phyloP scores from a whole-genome alignment of 2,797 vertebrate genomes.

The Gypaetus barbatus region DNA sequence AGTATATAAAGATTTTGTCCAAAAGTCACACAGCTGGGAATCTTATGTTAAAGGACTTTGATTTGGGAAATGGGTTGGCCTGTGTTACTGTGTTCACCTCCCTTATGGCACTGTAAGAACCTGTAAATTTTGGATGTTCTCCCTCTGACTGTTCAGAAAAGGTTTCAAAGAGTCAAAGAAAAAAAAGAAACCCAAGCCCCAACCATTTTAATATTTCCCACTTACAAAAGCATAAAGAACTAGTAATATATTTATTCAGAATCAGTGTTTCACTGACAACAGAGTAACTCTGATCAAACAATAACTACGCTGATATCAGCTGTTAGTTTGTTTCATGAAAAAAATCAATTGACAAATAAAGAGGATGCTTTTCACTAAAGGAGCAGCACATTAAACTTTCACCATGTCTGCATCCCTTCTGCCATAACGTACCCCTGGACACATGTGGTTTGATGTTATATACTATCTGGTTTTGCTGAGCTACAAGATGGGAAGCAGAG shows the following conservation, averaged over 20 bases:
- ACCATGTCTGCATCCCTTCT: neutral
- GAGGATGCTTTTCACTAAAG: neutral
- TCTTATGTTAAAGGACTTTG: neutral
- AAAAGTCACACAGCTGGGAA: neutral
- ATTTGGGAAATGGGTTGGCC: neutral
- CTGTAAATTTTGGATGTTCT: neutral
- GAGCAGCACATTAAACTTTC: neutral
- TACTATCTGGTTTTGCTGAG: neutral
- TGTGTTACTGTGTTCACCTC: neutral
- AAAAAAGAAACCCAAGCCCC: neutral
- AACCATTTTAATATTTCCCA: neutral
- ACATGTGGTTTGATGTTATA: neutral
- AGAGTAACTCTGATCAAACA: neutral
- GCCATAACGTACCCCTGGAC: neutral
- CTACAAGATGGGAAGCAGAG: neutral
- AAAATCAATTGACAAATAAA: neutral
- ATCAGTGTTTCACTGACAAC: neutral
- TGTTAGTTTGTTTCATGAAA: neutral
- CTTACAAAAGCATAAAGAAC: neutral
- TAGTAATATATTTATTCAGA: neutral
- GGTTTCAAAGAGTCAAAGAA: neutral
- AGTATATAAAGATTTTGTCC: neutral
- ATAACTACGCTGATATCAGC: neutral
- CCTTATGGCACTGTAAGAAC: neutral
- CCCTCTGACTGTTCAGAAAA: neutral